Conservation (phyloP, 2,113 vertebrate species). For the Rallus limicola region DNA sequence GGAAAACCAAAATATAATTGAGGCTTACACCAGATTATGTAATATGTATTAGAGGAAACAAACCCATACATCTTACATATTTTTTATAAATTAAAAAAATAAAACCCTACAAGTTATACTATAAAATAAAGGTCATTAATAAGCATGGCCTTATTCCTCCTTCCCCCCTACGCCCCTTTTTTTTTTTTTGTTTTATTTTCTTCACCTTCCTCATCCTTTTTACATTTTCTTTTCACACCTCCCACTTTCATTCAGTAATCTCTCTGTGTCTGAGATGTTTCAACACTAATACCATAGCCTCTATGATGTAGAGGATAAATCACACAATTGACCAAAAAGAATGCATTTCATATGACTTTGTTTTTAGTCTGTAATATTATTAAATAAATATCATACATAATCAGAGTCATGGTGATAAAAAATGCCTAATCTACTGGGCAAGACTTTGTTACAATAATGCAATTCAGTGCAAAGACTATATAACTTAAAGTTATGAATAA, state of each 20-base stretch:
- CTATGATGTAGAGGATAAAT: neutral
- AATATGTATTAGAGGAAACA: neutral
- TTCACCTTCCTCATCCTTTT: neutral
- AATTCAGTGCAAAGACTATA: neutral
- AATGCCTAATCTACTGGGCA: neutral
- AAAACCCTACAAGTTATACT: neutral
- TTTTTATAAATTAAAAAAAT: neutral
- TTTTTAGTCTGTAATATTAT: neutral
- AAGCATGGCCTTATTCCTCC: neutral
- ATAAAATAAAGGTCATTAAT: neutral
- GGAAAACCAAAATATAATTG: neutral
- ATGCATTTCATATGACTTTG: neutral
- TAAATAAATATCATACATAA: neutral
- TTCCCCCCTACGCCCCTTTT: fast-evolving
- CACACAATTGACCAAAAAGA: neutral
- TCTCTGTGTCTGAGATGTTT: neutral
- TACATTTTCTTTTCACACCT: neutral
- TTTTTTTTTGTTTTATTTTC: neutral
- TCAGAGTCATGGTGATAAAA: neutral
- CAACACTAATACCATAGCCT: neutral
- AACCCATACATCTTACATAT: fast-evolving
- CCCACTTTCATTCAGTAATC: neutral
- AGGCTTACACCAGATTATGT: neutral
- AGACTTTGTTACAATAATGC: neutral
- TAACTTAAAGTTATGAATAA: neutral